Evolutionary conservation across 1,140 invertebrate genomes (phyloP).

Genomic region (Plectrocnemia conspersa): DNA sequence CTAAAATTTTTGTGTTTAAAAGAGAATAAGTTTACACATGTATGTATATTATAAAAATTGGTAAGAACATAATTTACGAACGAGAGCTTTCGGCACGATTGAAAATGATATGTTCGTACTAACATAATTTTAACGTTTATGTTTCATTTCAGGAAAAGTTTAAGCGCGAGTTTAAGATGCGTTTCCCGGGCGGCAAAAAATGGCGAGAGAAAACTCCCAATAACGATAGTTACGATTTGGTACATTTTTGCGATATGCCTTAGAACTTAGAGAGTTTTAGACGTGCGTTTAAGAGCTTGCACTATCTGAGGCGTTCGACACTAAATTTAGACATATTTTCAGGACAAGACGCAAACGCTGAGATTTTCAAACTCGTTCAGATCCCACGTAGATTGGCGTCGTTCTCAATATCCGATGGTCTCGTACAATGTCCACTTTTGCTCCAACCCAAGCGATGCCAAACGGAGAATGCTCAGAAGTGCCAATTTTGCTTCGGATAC

Average conservation of each 20-base stretch:
- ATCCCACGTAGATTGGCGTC: constrained; percentile 26
- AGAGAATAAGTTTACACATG: neutral
- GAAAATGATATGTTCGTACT: neutral
- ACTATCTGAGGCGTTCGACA: neutral
- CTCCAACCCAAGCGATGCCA: constrained; percentile 16
- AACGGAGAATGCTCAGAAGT: constrained; percentile 10
- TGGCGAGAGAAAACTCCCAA: constrained; percentile 40
- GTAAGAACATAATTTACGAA: neutral
- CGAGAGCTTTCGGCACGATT: neutral
- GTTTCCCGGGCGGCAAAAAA: constrained; percentile 54
- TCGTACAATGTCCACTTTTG: constrained; percentile 31
- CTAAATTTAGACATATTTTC: neutral
- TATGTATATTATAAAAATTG: constrained; percentile 11
- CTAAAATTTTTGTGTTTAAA: constrained; percentile 1
- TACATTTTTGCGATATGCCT: constrained; percentile 2
- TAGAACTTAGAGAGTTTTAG: neutral
- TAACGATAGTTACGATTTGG: constrained; percentile 42
- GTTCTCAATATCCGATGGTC: constrained; percentile 25
- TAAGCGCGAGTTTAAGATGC: constrained; percentile 63
- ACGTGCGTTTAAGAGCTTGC: neutral
- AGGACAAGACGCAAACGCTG: constrained; percentile 31
- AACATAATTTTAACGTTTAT: constrained; percentile 9
- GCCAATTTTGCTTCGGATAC: constrained; percentile 6
- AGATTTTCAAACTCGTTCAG: constrained; percentile 29
- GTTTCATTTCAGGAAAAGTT: constrained; percentile 61